Evolutionary conservation across 2,113 vertebrate species (phyloP).

Genomic region (Nannobrachium achirus): DNA sequence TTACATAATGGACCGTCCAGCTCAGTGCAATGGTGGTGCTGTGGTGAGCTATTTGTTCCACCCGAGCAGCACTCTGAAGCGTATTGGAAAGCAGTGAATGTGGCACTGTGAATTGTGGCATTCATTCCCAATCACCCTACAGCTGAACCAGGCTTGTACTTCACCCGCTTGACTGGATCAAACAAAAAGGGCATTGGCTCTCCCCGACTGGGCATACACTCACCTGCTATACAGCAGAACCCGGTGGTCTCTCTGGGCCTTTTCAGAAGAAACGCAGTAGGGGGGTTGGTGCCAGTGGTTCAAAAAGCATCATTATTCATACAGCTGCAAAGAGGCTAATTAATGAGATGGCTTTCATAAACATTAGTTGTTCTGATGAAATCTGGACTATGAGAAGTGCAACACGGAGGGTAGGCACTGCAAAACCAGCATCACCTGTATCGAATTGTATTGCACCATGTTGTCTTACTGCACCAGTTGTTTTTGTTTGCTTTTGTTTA

Average conservation of each 20-base stretch:
- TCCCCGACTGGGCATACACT: neutral
- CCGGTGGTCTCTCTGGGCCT: too few relatives aligned
- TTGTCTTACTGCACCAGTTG: too few relatives aligned
- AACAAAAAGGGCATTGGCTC: neutral
- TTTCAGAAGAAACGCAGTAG: neutral
- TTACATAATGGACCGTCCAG: slow-evolving; percentile 52
- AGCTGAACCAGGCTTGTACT: neutral
- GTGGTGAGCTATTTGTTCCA: slow-evolving; percentile 32
- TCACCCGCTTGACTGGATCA: neutral
- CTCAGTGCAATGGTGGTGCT: neutral
- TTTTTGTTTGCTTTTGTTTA: too few relatives aligned
- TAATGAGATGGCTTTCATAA: neutral
- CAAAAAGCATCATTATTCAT: neutral
- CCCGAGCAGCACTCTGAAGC: slow-evolving; percentile 17
- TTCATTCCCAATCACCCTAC: slow-evolving; percentile 4
- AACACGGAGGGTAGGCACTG: neutral
- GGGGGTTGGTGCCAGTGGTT: neutral
- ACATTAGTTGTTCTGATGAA: neutral
- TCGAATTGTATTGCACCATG: too few relatives aligned
- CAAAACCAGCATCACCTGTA: neutral
- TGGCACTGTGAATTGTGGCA: slow-evolving; percentile 19
- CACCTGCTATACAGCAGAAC: neutral
- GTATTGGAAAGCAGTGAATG: slow-evolving; percentile 13
- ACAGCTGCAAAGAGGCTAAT: neutral
- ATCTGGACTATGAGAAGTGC: neutral